Base-by-base conservation (phyloP, 2,888 invertebrate genomes). In the Campoplex capitator region DNA sequence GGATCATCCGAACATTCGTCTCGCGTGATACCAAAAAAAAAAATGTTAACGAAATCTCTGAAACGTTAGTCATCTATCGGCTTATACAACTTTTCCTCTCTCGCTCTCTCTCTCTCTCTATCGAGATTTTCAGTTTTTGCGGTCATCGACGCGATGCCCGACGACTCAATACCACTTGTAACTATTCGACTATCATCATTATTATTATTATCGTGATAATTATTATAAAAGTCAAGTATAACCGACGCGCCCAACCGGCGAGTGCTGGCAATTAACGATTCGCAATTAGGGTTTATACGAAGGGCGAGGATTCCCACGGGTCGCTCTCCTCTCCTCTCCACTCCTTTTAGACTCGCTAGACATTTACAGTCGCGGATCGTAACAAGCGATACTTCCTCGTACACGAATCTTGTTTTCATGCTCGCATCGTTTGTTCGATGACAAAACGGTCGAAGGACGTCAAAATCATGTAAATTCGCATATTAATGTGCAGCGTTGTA, bases 271-370 rank as follows among this genome's bases (percentile, higher is more conserved):
- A 88, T 88, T 87, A 85, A 81, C 80, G 77, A 87, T 83, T 87
- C 78, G 80, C 85, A 88, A 88, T 88, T 88, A 88, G 80, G 78
- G 88, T 85, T 81, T 84, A 88, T 80, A 75, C 85, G 75, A 83
- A 80, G 78, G 81, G 78, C 81, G 81, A 81, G 74, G 51, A 73
- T 80, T 77, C 81, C 74, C 85, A 77, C 77, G 77, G 76, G 79
- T 51, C 56, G 38, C 74, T 38, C 38, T 23, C 23, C 23, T 23
- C 4, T 38, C 38, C n/a, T n/a, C n/a, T n/a, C 1, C 38, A 38
- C 38, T 38, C 38, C 38, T 38, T 38, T 38, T 1, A 38, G 1
- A n/a, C n/a, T 38, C 85, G 80, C 85, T 56, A 83, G 80, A 83
- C 77, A 83, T 88, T 83, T 80, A 80, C 83, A 80, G 67, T 80